Conservation (phyloP, 2,113 vertebrate genomes). For the Terrapene triunguis region DNA sequence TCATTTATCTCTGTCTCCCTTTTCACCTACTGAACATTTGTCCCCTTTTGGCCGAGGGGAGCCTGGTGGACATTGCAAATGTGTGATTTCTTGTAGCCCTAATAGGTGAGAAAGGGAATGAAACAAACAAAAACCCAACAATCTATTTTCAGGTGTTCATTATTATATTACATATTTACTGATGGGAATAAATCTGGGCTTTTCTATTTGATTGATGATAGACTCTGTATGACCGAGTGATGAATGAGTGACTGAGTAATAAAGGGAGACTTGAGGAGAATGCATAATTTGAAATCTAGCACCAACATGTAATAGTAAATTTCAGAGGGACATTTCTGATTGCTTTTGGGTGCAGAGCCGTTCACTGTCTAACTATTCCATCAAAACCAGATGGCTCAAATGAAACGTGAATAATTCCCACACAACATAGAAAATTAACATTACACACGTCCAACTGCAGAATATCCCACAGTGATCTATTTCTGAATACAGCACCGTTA, state of each 20-base stretch:
- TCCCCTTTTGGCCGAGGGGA: slow-evolving; percentile 47
- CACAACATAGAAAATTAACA: neutral
- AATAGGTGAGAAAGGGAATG: neutral
- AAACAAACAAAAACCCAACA: neutral
- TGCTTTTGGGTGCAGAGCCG: neutral
- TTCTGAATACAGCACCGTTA: neutral
- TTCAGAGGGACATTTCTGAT: neutral
- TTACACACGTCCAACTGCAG: neutral
- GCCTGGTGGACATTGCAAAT: slow-evolving; percentile 50
- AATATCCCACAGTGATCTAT: neutral
- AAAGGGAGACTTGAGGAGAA: neutral
- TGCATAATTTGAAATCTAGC: neutral
- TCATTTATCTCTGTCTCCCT: slow-evolving; percentile 69
- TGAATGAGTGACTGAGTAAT: neutral
- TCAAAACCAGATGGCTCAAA: neutral
- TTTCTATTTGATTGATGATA: neutral
- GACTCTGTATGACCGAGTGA: neutral
- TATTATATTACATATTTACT: neutral
- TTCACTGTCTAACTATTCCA: neutral
- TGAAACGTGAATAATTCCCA: neutral
- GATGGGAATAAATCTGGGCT: neutral
- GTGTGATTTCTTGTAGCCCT: slow-evolving; percentile 51
- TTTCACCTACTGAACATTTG: slow-evolving; percentile 59
- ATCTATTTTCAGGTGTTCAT: neutral
- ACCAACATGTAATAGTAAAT: neutral